phyloP scores from a whole-genome alignment of 1,140 invertebrate species.

The Caerostris darwini region DNA sequence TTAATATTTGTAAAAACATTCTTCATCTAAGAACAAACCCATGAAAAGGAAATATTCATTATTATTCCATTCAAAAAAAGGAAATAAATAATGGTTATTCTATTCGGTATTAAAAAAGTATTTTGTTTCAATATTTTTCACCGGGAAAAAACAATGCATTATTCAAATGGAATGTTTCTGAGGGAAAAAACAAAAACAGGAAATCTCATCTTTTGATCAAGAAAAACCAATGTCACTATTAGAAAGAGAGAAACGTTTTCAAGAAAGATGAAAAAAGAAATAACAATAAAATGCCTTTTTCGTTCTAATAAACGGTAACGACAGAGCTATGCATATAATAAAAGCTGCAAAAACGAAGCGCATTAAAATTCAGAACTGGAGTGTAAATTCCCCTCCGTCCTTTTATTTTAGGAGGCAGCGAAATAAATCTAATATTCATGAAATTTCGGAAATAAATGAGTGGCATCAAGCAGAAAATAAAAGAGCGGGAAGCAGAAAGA shows the following conservation, averaged over 20 bases:
- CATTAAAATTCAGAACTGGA: constrained; percentile 32
- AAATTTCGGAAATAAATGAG: constrained; percentile 30
- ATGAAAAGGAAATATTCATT: too few relatives aligned
- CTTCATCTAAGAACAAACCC: too few relatives aligned
- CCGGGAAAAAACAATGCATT: neutral
- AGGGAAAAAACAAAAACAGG: neutral
- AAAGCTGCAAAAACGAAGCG: neutral
- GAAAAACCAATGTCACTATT: neutral
- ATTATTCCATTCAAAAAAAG: too few relatives aligned
- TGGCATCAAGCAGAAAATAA: neutral
- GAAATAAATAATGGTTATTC: too few relatives aligned
- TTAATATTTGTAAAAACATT: too few relatives aligned
- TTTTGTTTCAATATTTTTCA: neutral
- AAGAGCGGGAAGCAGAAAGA: neutral
- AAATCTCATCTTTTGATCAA: constrained; percentile 6
- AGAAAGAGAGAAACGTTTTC: neutral
- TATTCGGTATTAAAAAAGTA: neutral
- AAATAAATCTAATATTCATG: constrained; percentile 27
- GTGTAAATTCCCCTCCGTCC: constrained; percentile 19
- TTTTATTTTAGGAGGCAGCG: neutral
- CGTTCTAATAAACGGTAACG: neutral
- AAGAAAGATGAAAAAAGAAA: neutral
- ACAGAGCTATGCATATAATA: neutral
- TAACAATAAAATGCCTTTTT: neutral
- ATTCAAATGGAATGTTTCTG: neutral